Conservation (phyloP, 1,140 invertebrate species). For the Conus betulinus region DNA sequence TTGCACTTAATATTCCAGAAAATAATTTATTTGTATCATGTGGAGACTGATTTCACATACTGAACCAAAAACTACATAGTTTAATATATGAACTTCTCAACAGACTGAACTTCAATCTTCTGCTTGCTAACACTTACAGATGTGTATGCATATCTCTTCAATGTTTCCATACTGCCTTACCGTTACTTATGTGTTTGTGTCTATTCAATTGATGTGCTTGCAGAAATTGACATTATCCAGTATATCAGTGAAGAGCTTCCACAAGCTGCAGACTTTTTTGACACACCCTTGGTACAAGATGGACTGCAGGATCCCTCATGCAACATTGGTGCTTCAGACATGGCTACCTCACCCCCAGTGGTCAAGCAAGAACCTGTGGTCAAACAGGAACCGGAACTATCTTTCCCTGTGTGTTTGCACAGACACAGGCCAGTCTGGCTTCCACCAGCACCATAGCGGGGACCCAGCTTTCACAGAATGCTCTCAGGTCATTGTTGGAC, state of each 20-base stretch:
- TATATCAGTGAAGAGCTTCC: constrained; percentile 63
- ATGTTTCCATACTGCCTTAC: too few relatives aligned
- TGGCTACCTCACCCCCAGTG: not conserved
- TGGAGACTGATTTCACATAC: too few relatives aligned
- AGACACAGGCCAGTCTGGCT: constrained; percentile 30
- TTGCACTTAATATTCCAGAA: too few relatives aligned
- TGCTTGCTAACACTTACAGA: too few relatives aligned
- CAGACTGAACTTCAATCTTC: too few relatives aligned
- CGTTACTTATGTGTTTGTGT: too few relatives aligned
- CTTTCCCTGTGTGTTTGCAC: constrained; percentile 38
- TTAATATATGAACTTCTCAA: too few relatives aligned
- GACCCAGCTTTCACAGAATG: constrained; percentile 23
- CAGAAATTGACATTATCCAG: constrained; percentile 61
- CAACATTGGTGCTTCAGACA: not conserved
- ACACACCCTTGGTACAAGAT: constrained; percentile 29
- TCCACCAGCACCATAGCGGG: constrained; percentile 40
- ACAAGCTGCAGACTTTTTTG: constrained; percentile 45
- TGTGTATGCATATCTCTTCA: too few relatives aligned
- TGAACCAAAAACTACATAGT: too few relatives aligned
- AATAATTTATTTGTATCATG: too few relatives aligned
- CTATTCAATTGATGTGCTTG: not conserved
- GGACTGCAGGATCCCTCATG: not conserved
- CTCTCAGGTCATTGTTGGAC: constrained; percentile 28
- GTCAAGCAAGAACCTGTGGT: constrained; percentile 32
- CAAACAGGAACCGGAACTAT: constrained; percentile 55